Evolutionary conservation across 2,888 invertebrate genomes (phyloP).

Genomic region (Physocephala rufipes): DNA sequence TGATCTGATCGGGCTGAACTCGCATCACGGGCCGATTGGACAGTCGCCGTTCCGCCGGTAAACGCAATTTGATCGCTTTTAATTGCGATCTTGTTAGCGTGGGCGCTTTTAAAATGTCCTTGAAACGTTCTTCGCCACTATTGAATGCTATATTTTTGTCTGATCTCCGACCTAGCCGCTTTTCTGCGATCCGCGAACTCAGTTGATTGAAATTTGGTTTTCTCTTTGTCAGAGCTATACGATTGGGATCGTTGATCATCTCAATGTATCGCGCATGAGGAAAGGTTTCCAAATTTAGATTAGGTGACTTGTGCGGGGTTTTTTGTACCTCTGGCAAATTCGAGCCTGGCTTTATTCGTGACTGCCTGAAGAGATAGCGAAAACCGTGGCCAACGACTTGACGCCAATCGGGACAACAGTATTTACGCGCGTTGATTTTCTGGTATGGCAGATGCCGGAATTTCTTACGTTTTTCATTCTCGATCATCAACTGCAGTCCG

Average conservation of each 20-base stretch:
- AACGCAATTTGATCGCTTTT: slow-evolving; percentile 45
- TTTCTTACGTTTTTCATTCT: slow-evolving; percentile 53
- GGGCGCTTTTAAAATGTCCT: slow-evolving; percentile 46
- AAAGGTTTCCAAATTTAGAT: slow-evolving; percentile 45
- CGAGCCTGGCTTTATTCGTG: slow-evolving; percentile 14
- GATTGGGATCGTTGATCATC: slow-evolving; percentile 54
- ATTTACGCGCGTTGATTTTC: slow-evolving; percentile 41
- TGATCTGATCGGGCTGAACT: slow-evolving; percentile 40
- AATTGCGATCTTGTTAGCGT: slow-evolving; percentile 50
- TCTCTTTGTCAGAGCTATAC: too few relatives aligned
- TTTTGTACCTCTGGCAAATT: slow-evolving; percentile 10
- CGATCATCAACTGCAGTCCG: slow-evolving; percentile 50
- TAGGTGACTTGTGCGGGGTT: slow-evolving; percentile 45
- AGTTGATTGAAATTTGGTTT: too few relatives aligned
- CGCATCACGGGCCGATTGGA: slow-evolving; percentile 50
- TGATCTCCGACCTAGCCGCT: slow-evolving; percentile 54
- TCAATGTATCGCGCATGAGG: slow-evolving; percentile 55
- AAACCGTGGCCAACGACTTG: slow-evolving; percentile 57
- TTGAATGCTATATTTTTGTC: slow-evolving; percentile 59
- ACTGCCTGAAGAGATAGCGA: slow-evolving; percentile 48
- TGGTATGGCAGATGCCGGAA: slow-evolving; percentile 54
- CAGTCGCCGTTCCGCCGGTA: slow-evolving; percentile 52
- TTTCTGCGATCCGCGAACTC: too few relatives aligned
- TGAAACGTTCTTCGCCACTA: slow-evolving; percentile 59
- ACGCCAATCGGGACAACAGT: slow-evolving; percentile 52